Percentiles rank a stretch among this genome's conserved stretches.
phyloP scores from a whole-genome alignment of 1,140 invertebrate genomes.

The Leptoteleia sp. region DNA sequence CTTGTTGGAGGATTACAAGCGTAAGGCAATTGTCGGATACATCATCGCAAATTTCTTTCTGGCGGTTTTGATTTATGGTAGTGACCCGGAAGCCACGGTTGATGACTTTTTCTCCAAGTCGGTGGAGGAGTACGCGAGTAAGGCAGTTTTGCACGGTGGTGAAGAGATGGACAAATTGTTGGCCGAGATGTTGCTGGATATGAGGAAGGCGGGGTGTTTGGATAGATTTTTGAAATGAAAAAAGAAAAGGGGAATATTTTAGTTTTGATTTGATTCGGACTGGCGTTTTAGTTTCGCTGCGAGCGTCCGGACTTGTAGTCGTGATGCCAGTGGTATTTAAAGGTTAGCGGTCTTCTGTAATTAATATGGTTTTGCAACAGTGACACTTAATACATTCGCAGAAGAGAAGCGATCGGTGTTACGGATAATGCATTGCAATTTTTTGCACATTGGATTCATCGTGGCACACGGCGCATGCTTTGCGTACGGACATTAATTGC shows the following conservation, averaged over 20 bases:
- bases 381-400: too few relatives aligned
- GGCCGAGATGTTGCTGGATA: conserved; percentile 44
- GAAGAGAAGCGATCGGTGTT: too few relatives aligned
- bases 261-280: neutral
- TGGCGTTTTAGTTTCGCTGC: neutral
- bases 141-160: conserved; percentile 3
- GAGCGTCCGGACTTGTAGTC: conserved; percentile 5
- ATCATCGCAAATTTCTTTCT: conserved; percentile 48
- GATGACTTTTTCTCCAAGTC: conserved; percentile 17
- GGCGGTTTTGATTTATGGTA: conserved; percentile 20
- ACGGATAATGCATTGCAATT: too few relatives aligned
- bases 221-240: conserved; percentile 37
- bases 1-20: conserved; percentile 52
- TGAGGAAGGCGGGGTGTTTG: conserved; percentile 22
- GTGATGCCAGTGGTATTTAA: neutral
- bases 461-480: too few relatives aligned
- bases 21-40: conserved; percentile 40
- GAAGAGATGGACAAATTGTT: conserved; percentile 47
- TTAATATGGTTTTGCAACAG: too few relatives aligned
- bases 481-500: too few relatives aligned
- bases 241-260: too few relatives aligned
- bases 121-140: conserved; percentile 4
- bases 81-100: neutral
- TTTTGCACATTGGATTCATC: too few relatives aligned
- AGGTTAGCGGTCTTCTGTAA: too few relatives aligned